These are phyloP conservation scores for Dromiciops gliroides DNA, from an alignment of 2,113 vertebrate species.

Conservation along the genomic window DNA sequence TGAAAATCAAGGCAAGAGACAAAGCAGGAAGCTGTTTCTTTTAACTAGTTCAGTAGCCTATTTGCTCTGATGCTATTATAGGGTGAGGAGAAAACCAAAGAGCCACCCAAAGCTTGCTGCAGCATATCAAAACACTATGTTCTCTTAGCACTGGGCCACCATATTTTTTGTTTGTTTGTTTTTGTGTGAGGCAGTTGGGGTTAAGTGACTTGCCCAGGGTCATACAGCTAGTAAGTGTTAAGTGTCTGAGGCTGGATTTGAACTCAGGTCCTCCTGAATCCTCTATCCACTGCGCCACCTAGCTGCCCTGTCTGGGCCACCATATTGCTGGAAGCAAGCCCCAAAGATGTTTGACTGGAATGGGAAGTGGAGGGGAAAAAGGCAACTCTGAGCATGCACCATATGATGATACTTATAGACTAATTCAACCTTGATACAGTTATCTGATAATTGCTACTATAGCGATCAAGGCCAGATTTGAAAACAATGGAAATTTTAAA, in stretches of 20 bases:
- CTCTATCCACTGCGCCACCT: no score
- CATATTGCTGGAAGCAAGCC: no score
- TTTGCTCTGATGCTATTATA: no score
- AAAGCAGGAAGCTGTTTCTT: not conserved
- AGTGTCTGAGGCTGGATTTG: no score
- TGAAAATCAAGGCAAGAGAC: not conserved
- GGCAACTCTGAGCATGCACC: not conserved
- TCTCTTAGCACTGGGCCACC: not conserved
- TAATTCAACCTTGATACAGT: not conserved
- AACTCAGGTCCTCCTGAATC: no score
- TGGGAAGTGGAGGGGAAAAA: not conserved
- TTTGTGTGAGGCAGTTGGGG: no score
- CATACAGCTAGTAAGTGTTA: no score
- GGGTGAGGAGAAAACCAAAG: not conserved
- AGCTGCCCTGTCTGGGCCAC: no score
- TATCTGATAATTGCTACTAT: conserved; percentile 33
- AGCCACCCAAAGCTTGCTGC: not conserved
- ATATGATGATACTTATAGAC: not conserved
- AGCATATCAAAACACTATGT: not conserved
- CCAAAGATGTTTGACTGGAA: not conserved
- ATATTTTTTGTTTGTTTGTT: no score
- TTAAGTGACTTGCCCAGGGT: no score
- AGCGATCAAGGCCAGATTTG: conserved; percentile 29
- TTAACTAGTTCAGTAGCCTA: not conserved
- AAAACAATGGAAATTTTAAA: conserved; percentile 30